Conservation (phyloP, 2,797 vertebrate species). For the Sebastes trivittatus region DNA sequence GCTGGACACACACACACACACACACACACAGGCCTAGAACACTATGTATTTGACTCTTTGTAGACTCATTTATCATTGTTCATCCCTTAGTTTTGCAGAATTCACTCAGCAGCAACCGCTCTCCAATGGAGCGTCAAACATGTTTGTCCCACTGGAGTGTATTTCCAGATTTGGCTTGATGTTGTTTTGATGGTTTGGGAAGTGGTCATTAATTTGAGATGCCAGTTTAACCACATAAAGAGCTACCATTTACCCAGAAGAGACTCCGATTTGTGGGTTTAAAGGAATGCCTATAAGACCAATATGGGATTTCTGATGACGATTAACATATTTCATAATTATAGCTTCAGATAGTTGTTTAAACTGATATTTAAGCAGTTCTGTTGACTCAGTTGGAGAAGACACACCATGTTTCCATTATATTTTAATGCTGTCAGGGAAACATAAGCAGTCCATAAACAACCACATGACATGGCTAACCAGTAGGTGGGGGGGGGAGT, state of each 20-base stretch:
- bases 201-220: constrained; percentile 63
- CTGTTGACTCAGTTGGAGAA: background rate
- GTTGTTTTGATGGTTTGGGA: constrained; percentile 52
- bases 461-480: constrained; percentile 6
- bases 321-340: constrained; percentile 21
- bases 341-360: constrained; percentile 12
- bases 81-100: background rate
- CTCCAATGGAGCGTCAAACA: background rate
- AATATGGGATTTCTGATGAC: constrained; percentile 1
- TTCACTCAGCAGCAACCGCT: background rate
- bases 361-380: background rate
- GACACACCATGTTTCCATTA: background rate
- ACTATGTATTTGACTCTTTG: background rate
- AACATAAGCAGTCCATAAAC: constrained; percentile 18
- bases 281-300: constrained; percentile 16
- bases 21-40: background rate
- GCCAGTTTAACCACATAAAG: constrained; percentile 51
- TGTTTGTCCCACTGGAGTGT: constrained; percentile 45
- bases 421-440: background rate
- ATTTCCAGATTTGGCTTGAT: constrained; percentile 43
- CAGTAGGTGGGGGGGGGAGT: background rate
- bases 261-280: constrained; percentile 23
- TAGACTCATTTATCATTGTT: background rate
- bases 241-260: constrained; percentile 27
- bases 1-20: constrained; percentile 15